These are phyloP conservation scores for Procambarus clarkii DNA, from an alignment of 1,140 invertebrate species.

Conservation along the genomic window DNA sequence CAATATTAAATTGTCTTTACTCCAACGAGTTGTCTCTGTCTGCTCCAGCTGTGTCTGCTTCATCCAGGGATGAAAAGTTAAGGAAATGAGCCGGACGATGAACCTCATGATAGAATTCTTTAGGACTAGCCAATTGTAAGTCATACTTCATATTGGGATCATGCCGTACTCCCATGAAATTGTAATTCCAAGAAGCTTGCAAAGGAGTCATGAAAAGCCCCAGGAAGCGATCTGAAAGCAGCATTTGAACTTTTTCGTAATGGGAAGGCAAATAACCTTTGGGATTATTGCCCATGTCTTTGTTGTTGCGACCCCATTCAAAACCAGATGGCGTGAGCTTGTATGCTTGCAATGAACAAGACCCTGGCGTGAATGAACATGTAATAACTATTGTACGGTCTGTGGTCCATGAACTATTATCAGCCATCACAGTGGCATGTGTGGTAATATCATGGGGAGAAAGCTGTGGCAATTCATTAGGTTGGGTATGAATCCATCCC, in stretches of 20 bases:
- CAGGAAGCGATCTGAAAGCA: slow-evolving; percentile 97
- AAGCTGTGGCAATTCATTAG: slow-evolving; percentile 98
- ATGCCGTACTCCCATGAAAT: slow-evolving; percentile 99
- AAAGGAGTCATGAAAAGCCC: slow-evolving; percentile 99
- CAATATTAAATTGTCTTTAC: slow-evolving; percentile 19
- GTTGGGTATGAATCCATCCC: slow-evolving; percentile 99
- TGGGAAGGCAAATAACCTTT: slow-evolving; percentile 99
- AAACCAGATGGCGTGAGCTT: slow-evolving; percentile 98
- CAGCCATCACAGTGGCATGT: slow-evolving; percentile 87
- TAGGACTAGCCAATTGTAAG: slow-evolving; percentile 95
- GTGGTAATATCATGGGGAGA: slow-evolving; percentile 90
- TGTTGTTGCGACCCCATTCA: slow-evolving; percentile 99
- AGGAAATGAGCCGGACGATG: slow-evolving; percentile 98
- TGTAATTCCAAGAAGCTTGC: slow-evolving; percentile 99
- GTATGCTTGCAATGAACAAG: slow-evolving; percentile 97
- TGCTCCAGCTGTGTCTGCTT: slow-evolving; percentile 85
- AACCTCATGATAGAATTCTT: slow-evolving; percentile 99
- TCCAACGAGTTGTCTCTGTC: slow-evolving; percentile 86
- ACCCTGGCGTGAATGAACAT: slow-evolving; percentile 98
- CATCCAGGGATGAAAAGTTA: slow-evolving; percentile 97
- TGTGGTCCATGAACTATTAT: slow-evolving; percentile 98
- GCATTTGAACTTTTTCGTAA: slow-evolving; percentile 99
- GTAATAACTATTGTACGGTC: slow-evolving; percentile 99
- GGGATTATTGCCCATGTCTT: slow-evolving; percentile 99
- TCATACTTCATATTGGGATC: slow-evolving; percentile 99